A percentile compares a stretch with the other conserved stretches of the same genome.
phyloP scores from a whole-genome alignment of 2,888 invertebrate species.

The Himalopsyche kuldschensis region DNA sequence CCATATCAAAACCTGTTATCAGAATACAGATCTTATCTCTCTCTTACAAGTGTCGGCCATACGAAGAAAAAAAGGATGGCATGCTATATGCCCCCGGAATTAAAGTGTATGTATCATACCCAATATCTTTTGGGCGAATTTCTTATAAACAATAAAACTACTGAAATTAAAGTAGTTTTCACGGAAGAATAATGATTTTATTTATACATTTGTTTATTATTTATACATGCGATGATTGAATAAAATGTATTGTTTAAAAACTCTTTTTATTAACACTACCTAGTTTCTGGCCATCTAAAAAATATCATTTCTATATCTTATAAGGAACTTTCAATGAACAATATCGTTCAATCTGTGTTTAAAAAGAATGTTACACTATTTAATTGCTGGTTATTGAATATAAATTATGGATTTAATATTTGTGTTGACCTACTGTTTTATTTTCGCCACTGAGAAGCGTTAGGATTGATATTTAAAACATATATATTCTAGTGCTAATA shows the following conservation, averaged over 20 bases:
- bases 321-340: too few species aligned
- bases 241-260: background rate
- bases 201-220: background rate
- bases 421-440: too few species aligned
- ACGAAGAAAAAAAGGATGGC: conserved; percentile 16
- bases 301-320: background rate
- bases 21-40: conserved; percentile 26
- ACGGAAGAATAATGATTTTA: background rate
- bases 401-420: too few species aligned
- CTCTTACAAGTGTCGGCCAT: conserved; percentile 4
- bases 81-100: conserved; percentile 28
- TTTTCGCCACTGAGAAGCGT: too few species aligned
- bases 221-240: background rate
- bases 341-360: too few species aligned
- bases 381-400: too few species aligned
- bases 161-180: background rate
- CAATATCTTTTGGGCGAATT: background rate
- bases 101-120: background rate
- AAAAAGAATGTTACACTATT: too few species aligned
- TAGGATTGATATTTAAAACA: too few species aligned
- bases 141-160: background rate
- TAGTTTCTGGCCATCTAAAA: background rate
- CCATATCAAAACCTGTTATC: conserved; percentile 37
- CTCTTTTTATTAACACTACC: background rate
- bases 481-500: too few species aligned